phyloP scores from a whole-genome alignment of 2,888 invertebrate genomes.

The Agapostemon virescens region DNA sequence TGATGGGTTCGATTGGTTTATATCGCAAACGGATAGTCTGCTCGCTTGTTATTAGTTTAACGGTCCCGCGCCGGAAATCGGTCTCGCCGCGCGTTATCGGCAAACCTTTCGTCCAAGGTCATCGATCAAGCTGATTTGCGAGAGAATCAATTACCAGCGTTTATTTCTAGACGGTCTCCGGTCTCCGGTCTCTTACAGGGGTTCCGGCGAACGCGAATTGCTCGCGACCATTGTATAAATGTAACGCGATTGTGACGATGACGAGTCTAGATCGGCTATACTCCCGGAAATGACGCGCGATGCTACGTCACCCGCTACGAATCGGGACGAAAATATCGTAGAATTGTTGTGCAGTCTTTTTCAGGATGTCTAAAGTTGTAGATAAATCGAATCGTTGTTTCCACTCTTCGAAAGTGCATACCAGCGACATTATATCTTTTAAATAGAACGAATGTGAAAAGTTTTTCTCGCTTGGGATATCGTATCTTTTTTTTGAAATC shows the following conservation, averaged over 20 bases:
- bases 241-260: neutral
- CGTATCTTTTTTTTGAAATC: too few species aligned
- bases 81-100: neutral
- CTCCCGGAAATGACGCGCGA: neutral
- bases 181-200: neutral
- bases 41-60: constrained; percentile 43
- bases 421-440: too few species aligned
- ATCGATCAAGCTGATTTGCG: constrained; percentile 21
- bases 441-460: too few species aligned
- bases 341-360: neutral
- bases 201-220: neutral
- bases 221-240: neutral
- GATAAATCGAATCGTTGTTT: too few species aligned
- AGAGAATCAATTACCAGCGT: neutral
- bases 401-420: too few species aligned
- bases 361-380: neutral
- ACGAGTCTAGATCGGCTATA: neutral
- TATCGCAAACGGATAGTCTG: constrained; percentile 29
- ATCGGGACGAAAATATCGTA: neutral
- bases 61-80: constrained; percentile 16
- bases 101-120: neutral
- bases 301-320: neutral
- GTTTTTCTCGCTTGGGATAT: too few species aligned
- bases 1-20: constrained; percentile 48
- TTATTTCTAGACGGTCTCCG: neutral